Percentiles rank a stretch among this genome's conserved stretches.
phyloP scores from a whole-genome alignment of 2,888 invertebrate species.

The Syritta pipiens region DNA sequence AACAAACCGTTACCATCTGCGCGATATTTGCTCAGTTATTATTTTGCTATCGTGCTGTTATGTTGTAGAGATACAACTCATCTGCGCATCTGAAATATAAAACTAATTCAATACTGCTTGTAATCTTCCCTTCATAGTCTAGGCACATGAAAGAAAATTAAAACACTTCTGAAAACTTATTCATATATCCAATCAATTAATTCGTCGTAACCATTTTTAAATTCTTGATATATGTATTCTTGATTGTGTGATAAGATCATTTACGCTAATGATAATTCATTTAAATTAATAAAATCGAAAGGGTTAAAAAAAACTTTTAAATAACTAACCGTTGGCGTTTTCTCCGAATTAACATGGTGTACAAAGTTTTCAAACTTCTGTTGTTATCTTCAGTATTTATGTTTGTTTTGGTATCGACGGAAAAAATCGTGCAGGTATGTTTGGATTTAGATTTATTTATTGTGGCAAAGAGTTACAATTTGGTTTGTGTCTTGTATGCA shows the following conservation, averaged over 20 bases:
- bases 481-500: too few species aligned
- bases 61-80: constrained; percentile 24
- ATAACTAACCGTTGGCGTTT: too few species aligned
- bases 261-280: neutral
- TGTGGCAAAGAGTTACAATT: too few species aligned
- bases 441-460: too few species aligned
- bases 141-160: neutral
- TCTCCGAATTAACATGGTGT: too few species aligned
- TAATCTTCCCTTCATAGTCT: neutral
- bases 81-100: neutral
- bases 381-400: too few species aligned
- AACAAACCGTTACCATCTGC: constrained; percentile 62
- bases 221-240: neutral
- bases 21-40: constrained; percentile 58
- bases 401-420: too few species aligned
- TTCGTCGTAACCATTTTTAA: too few species aligned
- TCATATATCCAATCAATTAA: too few species aligned
- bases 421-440: too few species aligned
- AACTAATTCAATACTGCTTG: neutral
- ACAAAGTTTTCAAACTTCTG: too few species aligned
- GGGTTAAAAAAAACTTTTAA: too few species aligned
- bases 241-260: neutral
- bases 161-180: neutral
- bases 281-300: neutral
- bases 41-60: constrained; percentile 54